A percentile compares a stretch with the other conserved stretches of the same genome.
phyloP scores from a whole-genome alignment of 2,888 invertebrate species.

The Crepidodera aurea region DNA sequence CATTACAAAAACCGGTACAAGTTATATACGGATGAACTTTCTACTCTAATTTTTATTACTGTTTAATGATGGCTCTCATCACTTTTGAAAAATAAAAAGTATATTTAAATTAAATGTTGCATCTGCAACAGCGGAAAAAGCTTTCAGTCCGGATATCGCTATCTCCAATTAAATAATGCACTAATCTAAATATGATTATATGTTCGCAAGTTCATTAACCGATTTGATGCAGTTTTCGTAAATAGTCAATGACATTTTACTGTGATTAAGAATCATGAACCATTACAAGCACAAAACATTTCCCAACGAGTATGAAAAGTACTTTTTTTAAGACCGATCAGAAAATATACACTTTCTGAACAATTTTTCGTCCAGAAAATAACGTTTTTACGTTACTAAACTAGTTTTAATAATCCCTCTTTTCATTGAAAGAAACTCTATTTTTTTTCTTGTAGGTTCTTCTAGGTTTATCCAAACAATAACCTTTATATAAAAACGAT shows the following conservation, averaged over 20 bases:
- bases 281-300: no score
- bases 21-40: neutral
- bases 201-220: constrained; percentile 33
- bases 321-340: no score
- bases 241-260: neutral
- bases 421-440: no score
- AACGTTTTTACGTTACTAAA: no score
- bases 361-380: no score
- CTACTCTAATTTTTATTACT: constrained; percentile 3
- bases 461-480: neutral
- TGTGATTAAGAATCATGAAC: no score
- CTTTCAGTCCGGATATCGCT: constrained; percentile 28
- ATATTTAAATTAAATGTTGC: constrained; percentile 4
- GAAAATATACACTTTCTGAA: no score
- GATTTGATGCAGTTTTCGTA: constrained; percentile 13
- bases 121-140: constrained; percentile 25
- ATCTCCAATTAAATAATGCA: constrained; percentile 31
- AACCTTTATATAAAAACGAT: neutral
- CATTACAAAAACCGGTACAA: neutral
- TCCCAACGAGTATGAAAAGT: no score
- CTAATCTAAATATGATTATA: constrained; percentile 30
- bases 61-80: neutral
- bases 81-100: neutral
- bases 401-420: no score
- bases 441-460: no score